Base-by-base conservation (phyloP, 2,888 invertebrate species). In the Melanophora roralis region DNA sequence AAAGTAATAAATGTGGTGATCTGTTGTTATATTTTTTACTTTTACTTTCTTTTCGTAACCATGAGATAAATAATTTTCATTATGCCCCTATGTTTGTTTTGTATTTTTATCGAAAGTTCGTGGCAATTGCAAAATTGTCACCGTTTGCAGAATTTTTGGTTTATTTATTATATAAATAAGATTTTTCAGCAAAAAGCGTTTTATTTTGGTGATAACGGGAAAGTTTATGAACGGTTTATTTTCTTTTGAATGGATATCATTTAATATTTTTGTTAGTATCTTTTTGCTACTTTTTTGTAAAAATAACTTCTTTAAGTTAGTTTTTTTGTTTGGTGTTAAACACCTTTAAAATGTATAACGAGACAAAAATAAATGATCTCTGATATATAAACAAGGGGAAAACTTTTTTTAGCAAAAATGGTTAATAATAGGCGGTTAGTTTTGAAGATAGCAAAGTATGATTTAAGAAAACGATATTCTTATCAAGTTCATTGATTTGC, bases 191-290 rank as follows among this genome's bases (percentile, higher is more conserved):
- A 55, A 32, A 71, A 76, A 76, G 36, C 34, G 11, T 76, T 64
- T 74, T 34, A 32, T 14, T 60, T 72, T 49, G 65, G 60, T 27
- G 72, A 59, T 72, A 59, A 72, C 43, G 65, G 72, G 77, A 72
- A 78, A 78, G 68, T 53, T 68, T 51, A 69, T 69, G 57, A 69
- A 73, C 34, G 43, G 64, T 69, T 69, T 57, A 55, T 69, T 67
- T 68, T 78, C 57, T 68, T 74, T 64, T 68, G 60, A 64, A 57
- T 78, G 49, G 51, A 57, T 49, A 43, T 68, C 34, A 32, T 65
- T 51, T 49, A 64, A 19, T 51, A 43, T 59, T 59, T 67, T 38
- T 36, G 23, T 6, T 16, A 59, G 34, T 14, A 57, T 14, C 14
- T 38, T 36, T 51, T 74, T 60, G 7, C 43, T 36, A 40, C 64